Conservation (phyloP, 2,797 vertebrate genomes). For the Alectoris magna region DNA sequence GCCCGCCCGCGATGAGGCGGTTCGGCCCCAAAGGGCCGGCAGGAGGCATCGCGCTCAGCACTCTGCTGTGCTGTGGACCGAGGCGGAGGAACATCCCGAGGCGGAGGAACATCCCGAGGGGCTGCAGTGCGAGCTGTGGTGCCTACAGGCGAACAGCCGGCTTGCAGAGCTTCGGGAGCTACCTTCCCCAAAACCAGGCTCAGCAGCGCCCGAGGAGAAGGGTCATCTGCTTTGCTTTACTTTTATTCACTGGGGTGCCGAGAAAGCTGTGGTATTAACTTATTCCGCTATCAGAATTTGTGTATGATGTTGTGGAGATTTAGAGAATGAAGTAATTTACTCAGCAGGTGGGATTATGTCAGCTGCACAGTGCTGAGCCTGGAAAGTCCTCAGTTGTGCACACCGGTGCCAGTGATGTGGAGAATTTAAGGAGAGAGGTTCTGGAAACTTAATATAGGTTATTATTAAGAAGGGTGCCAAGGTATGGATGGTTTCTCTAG, state of each 20-base stretch:
- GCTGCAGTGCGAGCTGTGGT: neutral
- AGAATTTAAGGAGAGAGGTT: neutral
- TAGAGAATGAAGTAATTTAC: neutral
- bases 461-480: neutral
- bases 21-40: neutral
- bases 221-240: too few species aligned
- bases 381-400: neutral
- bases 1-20: neutral
- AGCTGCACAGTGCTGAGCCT: neutral
- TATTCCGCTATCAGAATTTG: neutral
- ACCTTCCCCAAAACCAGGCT: neutral
- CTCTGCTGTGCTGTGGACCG: neutral
- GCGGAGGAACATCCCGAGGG: neutral
- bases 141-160: neutral
- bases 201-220: rapidly evolving
- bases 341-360: neutral
- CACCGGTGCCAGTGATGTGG: neutral
- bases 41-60: neutral
- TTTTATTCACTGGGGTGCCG: neutral
- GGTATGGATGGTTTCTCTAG: neutral
- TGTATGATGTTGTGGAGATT: rapidly evolving
- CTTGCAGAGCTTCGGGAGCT: rapidly evolving
- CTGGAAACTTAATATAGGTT: neutral
- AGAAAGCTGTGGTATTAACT: neutral
- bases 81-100: neutral